Evolutionary conservation across 1,140 invertebrate species (phyloP).

Genomic region (Steinernema khuongi): DNA sequence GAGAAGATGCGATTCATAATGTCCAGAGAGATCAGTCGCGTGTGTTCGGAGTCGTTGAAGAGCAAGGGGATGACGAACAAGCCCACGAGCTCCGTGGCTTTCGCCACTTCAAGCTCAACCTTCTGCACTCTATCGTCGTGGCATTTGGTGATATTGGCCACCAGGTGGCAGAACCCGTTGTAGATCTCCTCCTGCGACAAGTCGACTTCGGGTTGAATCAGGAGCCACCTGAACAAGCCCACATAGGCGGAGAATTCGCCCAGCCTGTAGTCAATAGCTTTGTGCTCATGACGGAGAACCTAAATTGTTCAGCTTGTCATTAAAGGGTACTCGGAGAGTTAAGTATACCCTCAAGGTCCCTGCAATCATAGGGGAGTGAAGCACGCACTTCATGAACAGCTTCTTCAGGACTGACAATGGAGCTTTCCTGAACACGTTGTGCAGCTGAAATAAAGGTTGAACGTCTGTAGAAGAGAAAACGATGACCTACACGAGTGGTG

Average conservation of each 20-base stretch:
- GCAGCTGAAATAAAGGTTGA: neutral
- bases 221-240: neutral
- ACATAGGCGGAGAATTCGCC: neutral
- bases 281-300: neutral
- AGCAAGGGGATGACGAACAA: neutral
- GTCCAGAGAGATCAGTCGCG: neutral
- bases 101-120: neutral
- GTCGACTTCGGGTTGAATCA: neutral
- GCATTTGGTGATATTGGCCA: constrained; percentile 1
- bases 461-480: neutral
- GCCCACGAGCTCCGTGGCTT: neutral
- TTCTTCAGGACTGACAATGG: neutral
- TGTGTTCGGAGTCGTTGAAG: neutral
- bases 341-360: neutral
- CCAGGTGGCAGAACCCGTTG: neutral
- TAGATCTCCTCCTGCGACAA: neutral
- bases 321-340: neutral
- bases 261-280: neutral
- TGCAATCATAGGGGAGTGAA: neutral
- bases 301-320: neutral
- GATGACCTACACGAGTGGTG: neutral
- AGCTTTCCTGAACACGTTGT: neutral
- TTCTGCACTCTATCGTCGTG: neutral
- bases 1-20: neutral
- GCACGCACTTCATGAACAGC: neutral